Base-by-base conservation (phyloP, 1,140 invertebrate genomes). In the Brachionus rotundiformis region DNA sequence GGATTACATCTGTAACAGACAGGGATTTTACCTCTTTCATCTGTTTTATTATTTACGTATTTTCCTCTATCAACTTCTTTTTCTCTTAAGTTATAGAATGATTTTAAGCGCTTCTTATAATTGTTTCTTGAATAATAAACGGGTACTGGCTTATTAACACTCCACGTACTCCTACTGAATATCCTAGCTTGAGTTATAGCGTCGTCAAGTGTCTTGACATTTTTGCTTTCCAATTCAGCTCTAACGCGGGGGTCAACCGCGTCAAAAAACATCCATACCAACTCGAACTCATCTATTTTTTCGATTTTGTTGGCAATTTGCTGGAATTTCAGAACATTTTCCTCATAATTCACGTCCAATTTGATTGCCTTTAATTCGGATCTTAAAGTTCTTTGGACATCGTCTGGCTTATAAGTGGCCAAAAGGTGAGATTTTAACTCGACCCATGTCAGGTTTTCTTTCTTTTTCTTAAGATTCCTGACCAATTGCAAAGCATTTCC, bases 61-160 rank as follows among this genome's bases (percentile, higher is more conserved):
- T n/a, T n/a, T n/a, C 33, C 33, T 36, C 33, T 36, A 36, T 36
- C 33, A 36, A 36, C 33, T 36, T 36, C 3, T 36, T 36, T 36
- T 8, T 36, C 8, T 36, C 33, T 36, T 36, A 47, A 47, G 44
- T 47, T 47, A 47, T 16, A 47, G 44, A 47, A 47, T 47, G 10
- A 47, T 47, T 47, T 47, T 47, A 47, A 47, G 44, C 44, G 44
- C 44, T 47, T 47, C n/a, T 47, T 47, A 47, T 47, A 47, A 47
- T 47, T 47, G n/a, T 47, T 47, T 47, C 44, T 47, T 13, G 44
- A 47, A 47, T 47, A 47, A 16, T 47, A n/a, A 47, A 47, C 44
- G n/a, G 44, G 44, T 47, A 47, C 44, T 47, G 44, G 44, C 44
- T 47, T 47, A 47, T 47, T 47, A 47, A 47, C 44, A 47, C n/a